Base-by-base conservation (phyloP, 2,888 invertebrate genomes). In the Cancer borealis region DNA sequence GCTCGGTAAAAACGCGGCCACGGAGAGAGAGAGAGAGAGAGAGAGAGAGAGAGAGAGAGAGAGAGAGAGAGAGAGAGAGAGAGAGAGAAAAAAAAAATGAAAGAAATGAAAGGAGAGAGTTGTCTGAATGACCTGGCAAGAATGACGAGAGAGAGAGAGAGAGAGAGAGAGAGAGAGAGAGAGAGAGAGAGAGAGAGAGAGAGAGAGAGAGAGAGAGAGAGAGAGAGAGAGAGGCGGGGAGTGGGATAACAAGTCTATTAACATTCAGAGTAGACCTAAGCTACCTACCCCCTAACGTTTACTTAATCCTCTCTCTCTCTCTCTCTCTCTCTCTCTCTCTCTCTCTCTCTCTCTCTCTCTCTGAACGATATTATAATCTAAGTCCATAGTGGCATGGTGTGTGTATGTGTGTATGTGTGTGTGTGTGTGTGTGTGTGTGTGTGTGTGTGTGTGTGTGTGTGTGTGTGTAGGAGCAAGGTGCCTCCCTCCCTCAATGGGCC, bases 101-200 rank as follows among this genome's bases (percentile, higher is more conserved):
- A 12, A 12, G 10, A 12, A 12, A 12, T 6, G 49, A 12, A 12
- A 49, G 49, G 49, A 49, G 12, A 49, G 10, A 49, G 12, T 54
- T 3, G 12, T 10, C 54, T 10, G 12, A 54, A 54, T 54, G 54
- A 54, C 3, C 54, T 17, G 54, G 4, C n/a, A n/a, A n/a, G 21
- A 66, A n/a, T n/a, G n/a, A 66, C 0, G n/a, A 21, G 66, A 4
- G 21, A 21, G 21, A 17, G 4, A 66, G 4, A 21, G 66, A 66
- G 66, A 60, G 60, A 60, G 60, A 60, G 60, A 60, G 60, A 60
- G 60, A 60, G 60, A 60, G 66, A 66, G 66, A 66, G 66, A 66
- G 66, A 66, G 66, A 66, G 66, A 66, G 66, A 66, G 66, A 66
- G 66, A 66, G 66, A 66, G 66, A 66, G 66, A 66, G 66, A 66